phyloP scores from a whole-genome alignment of 2,113 vertebrate species.

The Gasterosteus aculeatus region DNA sequence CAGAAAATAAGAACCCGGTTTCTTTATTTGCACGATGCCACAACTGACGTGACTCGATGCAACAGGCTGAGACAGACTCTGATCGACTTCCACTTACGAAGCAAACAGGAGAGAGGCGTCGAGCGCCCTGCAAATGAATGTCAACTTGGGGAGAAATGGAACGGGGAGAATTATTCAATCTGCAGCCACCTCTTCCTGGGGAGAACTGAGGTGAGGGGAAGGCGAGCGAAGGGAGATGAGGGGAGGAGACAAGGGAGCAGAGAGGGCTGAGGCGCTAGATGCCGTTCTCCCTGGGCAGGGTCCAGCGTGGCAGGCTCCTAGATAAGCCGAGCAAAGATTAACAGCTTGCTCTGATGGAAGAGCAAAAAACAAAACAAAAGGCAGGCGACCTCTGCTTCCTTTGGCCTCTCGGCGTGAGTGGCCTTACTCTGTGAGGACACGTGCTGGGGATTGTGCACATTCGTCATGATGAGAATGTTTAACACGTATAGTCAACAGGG shows the following conservation, averaged over 20 bases:
- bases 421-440: constrained; percentile 48
- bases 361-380: constrained; percentile 72
- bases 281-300: constrained; percentile 63
- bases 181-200: constrained; percentile 62
- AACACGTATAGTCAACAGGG: constrained; percentile 42
- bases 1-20: constrained; percentile 40
- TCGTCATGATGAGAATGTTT: constrained; percentile 57
- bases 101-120: constrained; percentile 72
- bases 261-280: constrained; percentile 48
- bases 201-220: constrained; percentile 57
- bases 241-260: constrained; percentile 30
- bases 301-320: constrained; percentile 59
- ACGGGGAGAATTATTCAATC: constrained; percentile 74
- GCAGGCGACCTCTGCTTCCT: constrained; percentile 62
- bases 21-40: constrained; percentile 44
- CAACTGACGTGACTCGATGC: constrained; percentile 51
- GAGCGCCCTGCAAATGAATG: constrained; percentile 60
- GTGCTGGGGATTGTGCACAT: constrained; percentile 52
- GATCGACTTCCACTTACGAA: constrained; percentile 65
- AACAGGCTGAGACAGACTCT: constrained; percentile 64
- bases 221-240: constrained; percentile 11
- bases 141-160: constrained; percentile 67
- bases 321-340: constrained; percentile 78
- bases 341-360: constrained; percentile 72
- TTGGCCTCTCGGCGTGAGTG: constrained; percentile 59